Evolutionary conservation across 2,888 invertebrate genomes (phyloP).

Genomic region (Synergus umbraculus): DNA sequence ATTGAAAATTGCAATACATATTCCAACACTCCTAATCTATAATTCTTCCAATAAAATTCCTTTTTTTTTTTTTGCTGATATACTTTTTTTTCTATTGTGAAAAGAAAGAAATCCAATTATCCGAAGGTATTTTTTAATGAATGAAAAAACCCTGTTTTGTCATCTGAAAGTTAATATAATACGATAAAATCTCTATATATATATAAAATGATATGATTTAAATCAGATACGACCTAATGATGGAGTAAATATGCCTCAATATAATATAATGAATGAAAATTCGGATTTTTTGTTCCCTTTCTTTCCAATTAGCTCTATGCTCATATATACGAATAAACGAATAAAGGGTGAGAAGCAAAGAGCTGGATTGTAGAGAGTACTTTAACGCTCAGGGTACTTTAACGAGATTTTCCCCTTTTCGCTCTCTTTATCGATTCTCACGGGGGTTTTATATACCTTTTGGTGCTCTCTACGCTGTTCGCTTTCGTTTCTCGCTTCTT

Average conservation of each 20-base stretch:
- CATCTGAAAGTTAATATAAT: not conserved
- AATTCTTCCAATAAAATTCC: not conserved
- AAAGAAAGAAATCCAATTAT: not conserved
- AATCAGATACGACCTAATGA: constrained; percentile 11
- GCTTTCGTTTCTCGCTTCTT: constrained; percentile 38
- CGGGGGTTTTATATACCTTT: constrained; percentile 49
- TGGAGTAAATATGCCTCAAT: constrained; percentile 23
- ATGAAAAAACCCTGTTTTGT: not conserved
- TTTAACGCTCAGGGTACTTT: constrained; percentile 51
- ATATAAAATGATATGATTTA: not conserved
- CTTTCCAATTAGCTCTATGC: constrained; percentile 45
- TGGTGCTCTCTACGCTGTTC: constrained; percentile 39
- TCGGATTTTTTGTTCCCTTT: constrained; percentile 42
- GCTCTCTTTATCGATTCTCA: constrained; percentile 55
- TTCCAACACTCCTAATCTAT: not conserved
- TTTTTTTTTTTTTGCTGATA: not conserved
- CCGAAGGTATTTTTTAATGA: not conserved
- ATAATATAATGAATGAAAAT: not conserved
- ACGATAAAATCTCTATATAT: no score
- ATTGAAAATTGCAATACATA: not conserved
- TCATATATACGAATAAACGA: constrained; percentile 40
- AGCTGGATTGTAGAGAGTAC: constrained; percentile 40
- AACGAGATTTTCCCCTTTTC: constrained; percentile 57
- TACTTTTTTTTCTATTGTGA: not conserved
- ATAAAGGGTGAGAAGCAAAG: constrained; percentile 45